A percentile compares a stretch with the other conserved stretches of the same genome.
Conservation (phyloP, 1,140 invertebrate species). For the Polyergus mexicanus region DNA sequence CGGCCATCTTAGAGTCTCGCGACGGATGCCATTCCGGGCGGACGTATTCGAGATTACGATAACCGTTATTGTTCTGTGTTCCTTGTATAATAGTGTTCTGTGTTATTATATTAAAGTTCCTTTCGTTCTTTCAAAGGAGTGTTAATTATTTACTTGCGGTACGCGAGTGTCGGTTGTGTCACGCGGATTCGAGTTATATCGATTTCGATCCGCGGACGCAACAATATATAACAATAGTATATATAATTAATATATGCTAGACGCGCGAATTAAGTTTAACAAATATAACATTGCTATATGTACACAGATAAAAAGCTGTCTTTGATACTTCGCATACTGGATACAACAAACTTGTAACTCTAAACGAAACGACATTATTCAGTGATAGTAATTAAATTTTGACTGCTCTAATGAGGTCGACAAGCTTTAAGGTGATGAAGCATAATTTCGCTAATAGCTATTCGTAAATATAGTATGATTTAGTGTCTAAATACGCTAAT, state of each 20-base stretch:
- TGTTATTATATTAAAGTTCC: too few species aligned
- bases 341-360: conserved; percentile 2
- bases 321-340: neutral
- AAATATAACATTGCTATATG: conserved; percentile 30
- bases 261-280: neutral
- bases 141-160: too few species aligned
- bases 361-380: neutral
- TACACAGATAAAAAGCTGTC: conserved; percentile 7
- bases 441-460: neutral
- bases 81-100: too few species aligned
- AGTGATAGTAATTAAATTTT: conserved; percentile 18
- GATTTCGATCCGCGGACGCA: too few species aligned
- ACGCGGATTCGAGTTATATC: too few species aligned
- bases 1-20: too few species aligned
- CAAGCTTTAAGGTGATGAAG: neutral
- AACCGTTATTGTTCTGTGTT: too few species aligned
- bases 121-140: too few species aligned
- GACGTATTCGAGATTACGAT: too few species aligned
- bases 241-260: conserved; percentile 47
- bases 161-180: too few species aligned
- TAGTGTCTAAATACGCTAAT: neutral
- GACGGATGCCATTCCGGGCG: too few species aligned
- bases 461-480: neutral
- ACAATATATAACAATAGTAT: too few species aligned
- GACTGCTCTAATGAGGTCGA: conserved; percentile 15